Evolutionary conservation across 2,888 invertebrate genomes (phyloP).

Genomic region (Drosophila birchii): DNA sequence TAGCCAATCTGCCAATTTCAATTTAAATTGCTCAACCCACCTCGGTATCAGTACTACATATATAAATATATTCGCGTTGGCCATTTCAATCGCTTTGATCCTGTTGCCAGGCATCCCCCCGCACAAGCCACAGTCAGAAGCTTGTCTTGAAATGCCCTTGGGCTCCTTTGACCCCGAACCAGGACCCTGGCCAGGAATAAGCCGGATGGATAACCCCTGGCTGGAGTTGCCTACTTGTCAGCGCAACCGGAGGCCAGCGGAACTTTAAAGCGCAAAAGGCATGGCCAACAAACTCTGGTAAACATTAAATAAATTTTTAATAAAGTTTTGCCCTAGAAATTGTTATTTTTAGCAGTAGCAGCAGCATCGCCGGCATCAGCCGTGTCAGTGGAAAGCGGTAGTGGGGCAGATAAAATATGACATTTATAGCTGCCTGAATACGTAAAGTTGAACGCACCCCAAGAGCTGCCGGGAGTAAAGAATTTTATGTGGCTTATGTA

Average conservation of each 20-base stretch:
- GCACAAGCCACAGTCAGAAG: neutral
- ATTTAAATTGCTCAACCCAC: conserved; percentile 15
- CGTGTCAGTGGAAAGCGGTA: conserved; percentile 38
- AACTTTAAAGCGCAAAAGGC: conserved; percentile 65
- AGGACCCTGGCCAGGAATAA: conserved; percentile 21
- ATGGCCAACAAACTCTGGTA: conserved; percentile 22
- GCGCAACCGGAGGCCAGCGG: conserved; percentile 31
- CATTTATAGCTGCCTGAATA: conserved; percentile 77
- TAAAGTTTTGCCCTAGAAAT: conserved; percentile 73
- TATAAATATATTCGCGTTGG: conserved; percentile 7
- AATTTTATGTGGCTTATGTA: conserved; percentile 72
- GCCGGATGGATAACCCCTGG: conserved; percentile 22
- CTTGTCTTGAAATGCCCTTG: conserved; percentile 34
- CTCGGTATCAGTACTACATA: neutral
- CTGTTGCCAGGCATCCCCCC: conserved; percentile 14
- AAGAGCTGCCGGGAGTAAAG: conserved; percentile 53
- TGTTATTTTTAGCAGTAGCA: conserved; percentile 70
- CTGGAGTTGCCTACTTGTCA: conserved; percentile 60
- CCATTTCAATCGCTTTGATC: conserved; percentile 41
- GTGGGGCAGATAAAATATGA: conserved; percentile 71
- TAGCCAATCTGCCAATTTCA: conserved; percentile 17
- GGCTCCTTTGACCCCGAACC: conserved; percentile 22
- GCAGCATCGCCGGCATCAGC: conserved; percentile 17
- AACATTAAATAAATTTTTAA: conserved; percentile 77
- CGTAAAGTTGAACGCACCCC: conserved; percentile 77